Base-by-base conservation (phyloP, 2,888 invertebrate genomes). In the Latrodectus hesperus region DNA sequence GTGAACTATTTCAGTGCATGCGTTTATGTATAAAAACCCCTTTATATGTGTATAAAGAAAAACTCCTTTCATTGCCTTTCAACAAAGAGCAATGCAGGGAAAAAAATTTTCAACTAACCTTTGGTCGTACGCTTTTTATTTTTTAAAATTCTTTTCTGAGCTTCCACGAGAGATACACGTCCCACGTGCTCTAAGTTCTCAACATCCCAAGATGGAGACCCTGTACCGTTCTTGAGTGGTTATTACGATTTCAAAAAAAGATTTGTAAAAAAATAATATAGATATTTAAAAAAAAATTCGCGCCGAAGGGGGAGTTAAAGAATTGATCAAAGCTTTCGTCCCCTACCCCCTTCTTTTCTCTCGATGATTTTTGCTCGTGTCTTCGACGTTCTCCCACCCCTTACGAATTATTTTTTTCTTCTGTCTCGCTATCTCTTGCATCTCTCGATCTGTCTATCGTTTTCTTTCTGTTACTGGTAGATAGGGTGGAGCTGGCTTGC, bases 381-480 rank as follows among this genome's bases (percentile, higher is more conserved):
- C 81, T 55, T 71, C 52, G 73, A 38, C 74, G 55, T n/a, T 64
- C 71, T 38, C 70, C 67, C 64, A 64, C 22, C 64, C 52, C 76
- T 68, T 72, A n/a, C 68, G 22, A 14, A 26, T 17, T 64, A 38
- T 60, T 38, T 49, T 51, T 53, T 70, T 53, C 70, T 80, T 87
- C 78, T 83, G 75, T 88, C 79, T 83, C 26, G 74, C 71, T 83
- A 83, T 88, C 73, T 68, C 75, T 82, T 77, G 72, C 78, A 82
- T 81, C 81, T 77, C 65, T 75, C 84, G 76, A 73, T 85, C 79
- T 74, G 82, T 75, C 84, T 78, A 85, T 75, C 76, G 70, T 26
- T 73, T 76, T 84, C 65, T 70, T 49, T 77, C 83, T 78, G 78
- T 51, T 68, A 70, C 64, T 73, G 38, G 55, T 51, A 60, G 79